Percentiles rank a stretch among this genome's conserved stretches.
Evolutionary conservation across 2,888 invertebrate species (phyloP).

Genomic region (Heliothis peltigera): DNA sequence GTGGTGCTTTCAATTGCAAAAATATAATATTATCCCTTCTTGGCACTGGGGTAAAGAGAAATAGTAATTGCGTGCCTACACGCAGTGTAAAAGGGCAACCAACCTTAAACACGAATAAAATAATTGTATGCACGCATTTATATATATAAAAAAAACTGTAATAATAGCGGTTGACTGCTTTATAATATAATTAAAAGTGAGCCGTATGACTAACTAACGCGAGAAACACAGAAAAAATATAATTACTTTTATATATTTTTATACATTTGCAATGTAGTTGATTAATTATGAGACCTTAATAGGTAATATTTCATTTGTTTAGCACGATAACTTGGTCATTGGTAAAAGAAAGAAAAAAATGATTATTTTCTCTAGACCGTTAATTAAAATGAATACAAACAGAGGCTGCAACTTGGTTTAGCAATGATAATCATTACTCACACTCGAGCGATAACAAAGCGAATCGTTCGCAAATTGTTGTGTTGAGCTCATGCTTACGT

Average conservation of each 20-base stretch:
- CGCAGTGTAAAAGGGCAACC: slow-evolving; percentile 17
- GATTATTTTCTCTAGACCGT: too few relatives aligned
- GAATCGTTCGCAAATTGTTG: slow-evolving; percentile 65
- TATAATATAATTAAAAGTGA: background rate
- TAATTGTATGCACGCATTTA: slow-evolving; percentile 21
- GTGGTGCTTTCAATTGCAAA: slow-evolving; percentile 38
- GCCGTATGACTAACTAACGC: background rate
- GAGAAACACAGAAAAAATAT: too few relatives aligned
- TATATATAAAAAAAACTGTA: background rate
- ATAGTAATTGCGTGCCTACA: slow-evolving; percentile 20
- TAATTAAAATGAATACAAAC: background rate
- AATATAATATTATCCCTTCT: background rate
- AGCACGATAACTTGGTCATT: too few relatives aligned
- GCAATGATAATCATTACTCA: slow-evolving; percentile 33
- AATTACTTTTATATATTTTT: too few relatives aligned
- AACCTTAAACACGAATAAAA: slow-evolving; percentile 15
- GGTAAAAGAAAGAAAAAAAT: too few relatives aligned
- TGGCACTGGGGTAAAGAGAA: slow-evolving; percentile 5
- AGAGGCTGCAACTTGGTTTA: slow-evolving; percentile 13
- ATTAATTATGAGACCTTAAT: too few relatives aligned
- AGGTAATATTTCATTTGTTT: too few relatives aligned
- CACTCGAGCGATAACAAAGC: slow-evolving; percentile 41
- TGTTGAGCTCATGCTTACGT: slow-evolving; percentile 34
- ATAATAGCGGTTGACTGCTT: background rate
- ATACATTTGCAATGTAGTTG: too few relatives aligned